Percentiles rank a stretch among this genome's conserved stretches.
Evolutionary conservation across 2,113 vertebrate genomes (phyloP).

Genomic region (Catharus fuscescens): DNA sequence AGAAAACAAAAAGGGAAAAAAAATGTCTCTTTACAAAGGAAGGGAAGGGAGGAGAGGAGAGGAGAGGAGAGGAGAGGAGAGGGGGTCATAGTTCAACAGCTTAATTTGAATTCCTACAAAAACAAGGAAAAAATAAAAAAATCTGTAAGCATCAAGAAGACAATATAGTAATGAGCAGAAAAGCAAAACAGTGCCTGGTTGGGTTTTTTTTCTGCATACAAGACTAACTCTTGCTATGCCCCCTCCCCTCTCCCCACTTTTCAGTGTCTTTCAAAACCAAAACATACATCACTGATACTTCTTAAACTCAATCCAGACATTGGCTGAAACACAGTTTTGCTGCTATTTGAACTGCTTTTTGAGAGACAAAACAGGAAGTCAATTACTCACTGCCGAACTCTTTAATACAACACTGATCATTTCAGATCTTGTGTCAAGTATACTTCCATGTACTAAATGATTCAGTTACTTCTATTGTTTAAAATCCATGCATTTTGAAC

Average conservation of each 20-base stretch:
- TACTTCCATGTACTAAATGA: not conserved
- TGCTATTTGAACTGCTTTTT: not conserved
- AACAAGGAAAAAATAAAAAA: not conserved
- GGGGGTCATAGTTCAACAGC: not conserved
- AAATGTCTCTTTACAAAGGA: not conserved
- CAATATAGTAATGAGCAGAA: not conserved
- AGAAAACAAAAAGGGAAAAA: not conserved
- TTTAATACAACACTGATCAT: not conserved
- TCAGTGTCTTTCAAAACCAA: not conserved
- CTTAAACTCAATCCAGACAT: not conserved
- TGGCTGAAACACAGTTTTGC: not conserved
- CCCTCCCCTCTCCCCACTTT: accelerated
- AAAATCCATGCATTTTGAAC: not conserved
- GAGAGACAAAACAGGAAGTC: not conserved
- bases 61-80: not conserved
- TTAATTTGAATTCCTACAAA: not conserved
- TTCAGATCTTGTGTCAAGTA: not conserved
- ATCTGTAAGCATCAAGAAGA: not conserved
- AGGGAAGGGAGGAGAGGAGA: not conserved
- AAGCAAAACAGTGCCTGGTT: not conserved
- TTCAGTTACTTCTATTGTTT: not conserved
- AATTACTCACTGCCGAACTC: not conserved
- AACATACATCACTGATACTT: not conserved
- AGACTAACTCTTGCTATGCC: not conserved
- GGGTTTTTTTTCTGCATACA: not conserved